A percentile compares a stretch with the other conserved stretches of the same genome.
phyloP scores from a whole-genome alignment of 2,888 invertebrate genomes.

The Eupithecia dodoneata region DNA sequence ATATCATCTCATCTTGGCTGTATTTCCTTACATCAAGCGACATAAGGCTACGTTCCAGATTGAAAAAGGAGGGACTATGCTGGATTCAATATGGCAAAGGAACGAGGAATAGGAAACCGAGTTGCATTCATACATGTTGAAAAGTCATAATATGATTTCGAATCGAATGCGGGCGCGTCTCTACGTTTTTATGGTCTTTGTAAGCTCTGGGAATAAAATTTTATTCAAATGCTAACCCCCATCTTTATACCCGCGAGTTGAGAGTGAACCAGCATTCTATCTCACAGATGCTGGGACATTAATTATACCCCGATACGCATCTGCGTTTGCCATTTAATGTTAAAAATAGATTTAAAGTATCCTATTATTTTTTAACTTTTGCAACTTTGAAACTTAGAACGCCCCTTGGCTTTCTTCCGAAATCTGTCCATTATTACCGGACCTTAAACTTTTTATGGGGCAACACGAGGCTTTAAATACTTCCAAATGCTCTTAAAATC shows the following conservation, averaged over 20 bases:
- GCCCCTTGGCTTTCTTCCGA: slow-evolving; percentile 49
- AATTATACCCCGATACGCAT: slow-evolving; percentile 26
- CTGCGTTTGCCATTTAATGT: slow-evolving; percentile 18
- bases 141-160: slow-evolving; percentile 78
- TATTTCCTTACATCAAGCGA: slow-evolving; percentile 70
- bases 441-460: slow-evolving; percentile 73
- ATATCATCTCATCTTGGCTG: slow-evolving; percentile 69
- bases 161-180: slow-evolving; percentile 71
- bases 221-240: slow-evolving; percentile 61
- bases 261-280: slow-evolving; percentile 44
- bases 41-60: slow-evolving; percentile 63
- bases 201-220: slow-evolving; percentile 64
- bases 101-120: slow-evolving; percentile 68
- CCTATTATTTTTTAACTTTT: slow-evolving; percentile 17
- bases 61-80: slow-evolving; percentile 73
- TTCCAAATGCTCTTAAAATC: slow-evolving; percentile 78
- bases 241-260: slow-evolving; percentile 51
- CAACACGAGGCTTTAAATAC: slow-evolving; percentile 75
- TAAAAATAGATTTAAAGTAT: slow-evolving; percentile 10
- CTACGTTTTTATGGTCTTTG: slow-evolving; percentile 67
- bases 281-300: slow-evolving; percentile 29
- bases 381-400: slow-evolving; percentile 42
- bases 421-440: slow-evolving; percentile 68
- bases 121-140: slow-evolving; percentile 77
- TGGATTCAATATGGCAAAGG: slow-evolving; percentile 75